These are phyloP conservation scores for Melanogrammus aeglefinus DNA, from an alignment of 2,797 vertebrate genomes.

Conservation along the genomic window DNA sequence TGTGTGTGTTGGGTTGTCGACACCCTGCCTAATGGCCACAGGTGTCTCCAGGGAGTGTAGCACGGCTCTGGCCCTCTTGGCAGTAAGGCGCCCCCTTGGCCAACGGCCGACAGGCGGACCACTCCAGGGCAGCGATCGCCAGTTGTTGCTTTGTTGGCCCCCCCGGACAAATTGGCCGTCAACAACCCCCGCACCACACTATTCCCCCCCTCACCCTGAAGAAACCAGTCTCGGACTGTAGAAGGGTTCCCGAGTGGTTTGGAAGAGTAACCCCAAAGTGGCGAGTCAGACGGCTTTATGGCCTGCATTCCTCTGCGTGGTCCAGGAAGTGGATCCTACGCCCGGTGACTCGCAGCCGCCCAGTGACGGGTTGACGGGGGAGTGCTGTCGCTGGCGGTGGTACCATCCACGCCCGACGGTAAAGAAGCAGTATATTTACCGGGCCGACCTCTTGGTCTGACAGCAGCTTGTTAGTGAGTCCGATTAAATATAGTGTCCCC, in stretches of 20 bases:
- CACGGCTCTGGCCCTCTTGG: constrained; percentile 58
- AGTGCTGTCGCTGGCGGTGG: constrained; percentile 58
- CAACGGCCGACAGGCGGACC: constrained; percentile 46
- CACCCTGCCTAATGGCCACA: constrained; percentile 65
- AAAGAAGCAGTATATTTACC: constrained; percentile 15
- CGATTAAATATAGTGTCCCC: constrained; percentile 73
- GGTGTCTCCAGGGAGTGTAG: constrained; percentile 51
- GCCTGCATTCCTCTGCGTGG: neutral
- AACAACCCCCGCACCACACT: constrained; percentile 31
- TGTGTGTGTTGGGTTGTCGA: constrained; percentile 65
- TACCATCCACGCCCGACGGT: neutral
- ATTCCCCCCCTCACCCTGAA: constrained; percentile 13
- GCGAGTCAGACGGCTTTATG: neutral
- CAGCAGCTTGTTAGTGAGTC: constrained; percentile 71
- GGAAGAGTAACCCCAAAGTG: constrained; percentile 15
- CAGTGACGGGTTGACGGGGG: neutral
- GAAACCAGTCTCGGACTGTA: neutral
- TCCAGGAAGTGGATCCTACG: constrained; percentile 7
- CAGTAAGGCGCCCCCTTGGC: constrained; percentile 59
- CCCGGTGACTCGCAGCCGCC: constrained; percentile 41
- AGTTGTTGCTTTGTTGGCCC: constrained; percentile 63
- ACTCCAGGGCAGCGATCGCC: constrained; percentile 64
- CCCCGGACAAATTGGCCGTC: constrained; percentile 54
- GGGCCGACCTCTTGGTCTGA: constrained; percentile 49
- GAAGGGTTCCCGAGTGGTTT: neutral